phyloP scores from a whole-genome alignment of 35 echinoderm and acorn worm species.

The Heliocidaris erythrogramma region DNA sequence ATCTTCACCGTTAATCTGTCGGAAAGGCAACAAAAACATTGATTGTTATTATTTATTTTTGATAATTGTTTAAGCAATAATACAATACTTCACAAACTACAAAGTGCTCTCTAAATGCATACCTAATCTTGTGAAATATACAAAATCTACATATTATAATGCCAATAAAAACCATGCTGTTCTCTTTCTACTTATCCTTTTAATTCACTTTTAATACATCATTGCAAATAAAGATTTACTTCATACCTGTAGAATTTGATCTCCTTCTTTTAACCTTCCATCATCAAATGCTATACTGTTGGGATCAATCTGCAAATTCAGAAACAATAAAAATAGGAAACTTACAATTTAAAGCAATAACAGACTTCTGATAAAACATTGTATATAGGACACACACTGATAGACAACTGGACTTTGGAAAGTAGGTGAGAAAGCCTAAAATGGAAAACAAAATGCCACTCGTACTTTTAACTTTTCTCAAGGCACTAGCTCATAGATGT shows the following conservation, averaged over 20 bases:
- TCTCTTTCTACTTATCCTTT: neutral
- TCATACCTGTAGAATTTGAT: constrained; percentile 96
- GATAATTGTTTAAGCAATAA: too few relatives aligned
- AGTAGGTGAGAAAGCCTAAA: neutral
- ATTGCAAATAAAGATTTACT: neutral
- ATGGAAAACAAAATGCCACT: neutral
- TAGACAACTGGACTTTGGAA: too few relatives aligned
- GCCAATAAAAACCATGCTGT: neutral
- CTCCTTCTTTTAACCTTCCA: constrained; percentile 86
- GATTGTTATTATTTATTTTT: neutral
- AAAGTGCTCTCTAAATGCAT: too few relatives aligned
- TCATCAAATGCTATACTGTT: constrained; percentile 91
- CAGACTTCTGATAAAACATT: neutral
- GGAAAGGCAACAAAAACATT: constrained; percentile 6
- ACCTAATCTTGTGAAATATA: too few relatives aligned
- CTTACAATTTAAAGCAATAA: neutral
- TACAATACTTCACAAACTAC: too few relatives aligned
- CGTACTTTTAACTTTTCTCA: neutral
- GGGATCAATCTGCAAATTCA: constrained; percentile 80
- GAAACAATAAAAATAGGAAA: constrained; percentile 28
- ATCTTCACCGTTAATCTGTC: constrained; percentile 99
- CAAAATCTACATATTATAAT: neutral
- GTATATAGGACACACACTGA: neutral
- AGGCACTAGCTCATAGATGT: neutral
- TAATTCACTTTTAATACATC: neutral